phyloP scores from a whole-genome alignment of 2,888 invertebrate genomes.

The Morinoia aosen region DNA sequence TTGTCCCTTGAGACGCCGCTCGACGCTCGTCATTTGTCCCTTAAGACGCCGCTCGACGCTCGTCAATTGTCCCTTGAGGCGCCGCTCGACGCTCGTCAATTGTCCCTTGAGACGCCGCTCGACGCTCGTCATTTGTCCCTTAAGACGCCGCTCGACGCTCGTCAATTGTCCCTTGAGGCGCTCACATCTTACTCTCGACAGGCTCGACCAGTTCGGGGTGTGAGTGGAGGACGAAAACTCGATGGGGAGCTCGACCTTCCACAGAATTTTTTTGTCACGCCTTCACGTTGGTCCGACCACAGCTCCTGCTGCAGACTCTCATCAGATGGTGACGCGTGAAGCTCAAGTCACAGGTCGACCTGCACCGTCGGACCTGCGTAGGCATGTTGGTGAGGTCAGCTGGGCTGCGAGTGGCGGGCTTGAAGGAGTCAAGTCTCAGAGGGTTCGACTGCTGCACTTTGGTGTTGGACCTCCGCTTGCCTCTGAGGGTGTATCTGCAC shows the following conservation, averaged over 20 bases:
- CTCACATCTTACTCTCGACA: neutral
- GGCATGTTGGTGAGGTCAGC: neutral
- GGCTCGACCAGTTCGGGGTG: neutral
- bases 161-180: neutral
- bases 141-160: neutral
- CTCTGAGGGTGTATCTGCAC: constrained; percentile 72
- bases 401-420: neutral
- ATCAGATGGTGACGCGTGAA: neutral
- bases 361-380: neutral
- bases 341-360: neutral
- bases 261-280: neutral
- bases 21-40: no score
- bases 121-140: no score
- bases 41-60: no score
- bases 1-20: no score
- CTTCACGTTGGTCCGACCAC: neutral
- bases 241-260: neutral
- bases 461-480: constrained; percentile 48
- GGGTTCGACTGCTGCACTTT: neutral
- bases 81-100: no score
- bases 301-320: neutral
- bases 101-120: no score
- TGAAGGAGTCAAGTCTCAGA: neutral
- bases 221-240: constrained; percentile 4
- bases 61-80: no score